Percentiles rank a stretch among this genome's conserved stretches.
Conservation (phyloP, 2,888 invertebrate species). For the Allolobophora icterica region DNA sequence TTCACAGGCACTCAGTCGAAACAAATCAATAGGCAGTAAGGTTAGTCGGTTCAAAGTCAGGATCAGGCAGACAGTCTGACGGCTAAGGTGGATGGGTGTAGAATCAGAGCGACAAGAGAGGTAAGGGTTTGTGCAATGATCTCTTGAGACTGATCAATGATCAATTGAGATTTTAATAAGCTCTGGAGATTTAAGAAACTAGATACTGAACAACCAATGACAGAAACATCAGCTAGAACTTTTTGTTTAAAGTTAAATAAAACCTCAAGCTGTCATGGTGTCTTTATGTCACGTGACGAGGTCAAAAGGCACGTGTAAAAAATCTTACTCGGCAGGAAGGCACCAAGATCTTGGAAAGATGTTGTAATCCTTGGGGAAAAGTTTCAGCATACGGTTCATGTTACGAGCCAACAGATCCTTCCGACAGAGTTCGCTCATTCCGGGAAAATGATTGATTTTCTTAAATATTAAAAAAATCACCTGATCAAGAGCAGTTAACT, state of each 20-base stretch:
- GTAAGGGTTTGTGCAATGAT: too few relatives aligned
- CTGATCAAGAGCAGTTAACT: background rate
- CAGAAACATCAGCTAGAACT: background rate
- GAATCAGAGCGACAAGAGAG: too few relatives aligned
- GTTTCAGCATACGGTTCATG: conserved; percentile 84
- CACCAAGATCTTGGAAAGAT: conserved; percentile 94
- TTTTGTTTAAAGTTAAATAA: background rate
- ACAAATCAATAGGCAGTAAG: too few relatives aligned
- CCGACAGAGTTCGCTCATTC: conserved; percentile 85
- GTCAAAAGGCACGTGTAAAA: background rate
- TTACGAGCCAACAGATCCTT: conserved; percentile 88
- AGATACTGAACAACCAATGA: too few relatives aligned
- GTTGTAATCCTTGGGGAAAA: conserved; percentile 87
- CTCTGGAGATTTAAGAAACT: too few relatives aligned
- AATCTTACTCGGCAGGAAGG: conserved; percentile 83
- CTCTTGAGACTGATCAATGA: too few relatives aligned
- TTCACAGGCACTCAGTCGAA: too few relatives aligned
- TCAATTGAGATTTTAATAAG: too few relatives aligned
- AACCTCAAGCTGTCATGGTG: background rate
- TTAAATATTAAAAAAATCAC: conserved; percentile 66
- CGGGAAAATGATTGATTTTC: conserved; percentile 91
- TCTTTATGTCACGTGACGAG: background rate
- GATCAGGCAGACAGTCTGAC: too few relatives aligned
- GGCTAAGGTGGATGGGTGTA: too few relatives aligned
- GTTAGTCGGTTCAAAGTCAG: too few relatives aligned